Conservation (phyloP, 92 coral and sea anemone species). For the Chrysogorgia sp. region DNA sequence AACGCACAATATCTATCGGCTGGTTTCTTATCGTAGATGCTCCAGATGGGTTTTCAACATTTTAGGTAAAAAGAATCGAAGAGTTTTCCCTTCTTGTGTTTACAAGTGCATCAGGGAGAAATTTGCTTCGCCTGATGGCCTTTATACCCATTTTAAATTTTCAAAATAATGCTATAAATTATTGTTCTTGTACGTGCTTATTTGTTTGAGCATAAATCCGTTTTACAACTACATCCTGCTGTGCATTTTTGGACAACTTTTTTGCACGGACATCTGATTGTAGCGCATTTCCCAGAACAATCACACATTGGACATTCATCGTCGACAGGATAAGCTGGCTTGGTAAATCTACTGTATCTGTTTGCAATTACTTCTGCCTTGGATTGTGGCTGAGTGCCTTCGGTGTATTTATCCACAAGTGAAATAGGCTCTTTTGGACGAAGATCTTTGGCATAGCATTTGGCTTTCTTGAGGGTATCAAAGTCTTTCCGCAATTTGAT, state of each 20-base stretch:
- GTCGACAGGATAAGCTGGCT: constrained; percentile 37
- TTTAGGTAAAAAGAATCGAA: constrained; percentile 40
- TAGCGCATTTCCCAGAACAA: constrained; percentile 36
- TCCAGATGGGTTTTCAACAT: constrained; percentile 49
- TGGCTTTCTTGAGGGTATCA: constrained; percentile 27
- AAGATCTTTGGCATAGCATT: constrained; percentile 17
- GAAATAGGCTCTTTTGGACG: constrained; percentile 30
- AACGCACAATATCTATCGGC: constrained; percentile 14
- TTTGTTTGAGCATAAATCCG: constrained; percentile 12
- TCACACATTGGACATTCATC: constrained; percentile 23
- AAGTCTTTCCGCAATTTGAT: background rate
- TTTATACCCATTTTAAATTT: constrained; percentile 35
- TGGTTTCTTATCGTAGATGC: constrained; percentile 42
- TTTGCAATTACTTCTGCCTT: constrained; percentile 29
- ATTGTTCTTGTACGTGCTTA: too few species aligned
- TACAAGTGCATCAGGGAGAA: constrained; percentile 28
- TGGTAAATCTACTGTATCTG: constrained; percentile 16
- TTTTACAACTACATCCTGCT: constrained; percentile 7
- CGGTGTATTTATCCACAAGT: constrained; percentile 32
- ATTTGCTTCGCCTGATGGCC: constrained; percentile 42
- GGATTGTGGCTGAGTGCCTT: constrained; percentile 22
- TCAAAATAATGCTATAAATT: background rate
- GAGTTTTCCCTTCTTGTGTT: constrained; percentile 53
- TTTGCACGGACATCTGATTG: constrained; percentile 22
- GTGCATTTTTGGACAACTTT: background rate